Evolutionary conservation across 1,140 invertebrate species (phyloP).

Genomic region (Drosophila suzukii): DNA sequence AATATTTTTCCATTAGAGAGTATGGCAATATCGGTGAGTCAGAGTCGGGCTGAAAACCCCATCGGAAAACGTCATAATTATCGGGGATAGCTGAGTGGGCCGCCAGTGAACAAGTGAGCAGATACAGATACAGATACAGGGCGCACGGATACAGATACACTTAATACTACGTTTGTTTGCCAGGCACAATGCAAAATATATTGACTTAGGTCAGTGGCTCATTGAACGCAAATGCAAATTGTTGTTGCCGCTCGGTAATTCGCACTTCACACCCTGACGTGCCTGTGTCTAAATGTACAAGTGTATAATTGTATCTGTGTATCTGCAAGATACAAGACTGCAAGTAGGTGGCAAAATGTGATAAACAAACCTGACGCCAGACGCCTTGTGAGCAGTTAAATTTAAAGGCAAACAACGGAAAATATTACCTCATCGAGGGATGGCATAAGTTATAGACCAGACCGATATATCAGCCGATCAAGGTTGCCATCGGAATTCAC

Average conservation of each 20-base stretch:
- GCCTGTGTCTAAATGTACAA: conserved; percentile 9
- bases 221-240: conserved; percentile 84
- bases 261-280: conserved; percentile 68
- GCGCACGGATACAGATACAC: conserved; percentile 47
- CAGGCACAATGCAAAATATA: conserved; percentile 77
- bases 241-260: conserved; percentile 71
- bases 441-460: conserved; percentile 50
- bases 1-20: not conserved
- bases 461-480: conserved; percentile 40
- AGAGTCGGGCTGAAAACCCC: conserved; percentile 19
- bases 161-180: conserved; percentile 49
- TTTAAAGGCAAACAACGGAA: conserved; percentile 58
- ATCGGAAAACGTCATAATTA: conserved; percentile 74
- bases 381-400: conserved; percentile 64
- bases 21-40: conserved; percentile 18
- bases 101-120: conserved; percentile 37
- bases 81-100: conserved; percentile 67
- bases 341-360: conserved; percentile 79
- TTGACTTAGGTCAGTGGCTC: conserved; percentile 84
- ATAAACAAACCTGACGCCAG: conserved; percentile 77
- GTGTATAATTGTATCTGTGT: conserved; percentile 20
- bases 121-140: conserved; percentile 46
- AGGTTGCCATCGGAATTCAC: conserved; percentile 29
- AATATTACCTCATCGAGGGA: conserved; percentile 69
- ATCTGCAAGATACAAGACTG: conserved; percentile 74